phyloP scores from a whole-genome alignment of 2,113 vertebrate genomes.

The Poecile atricapillus region DNA sequence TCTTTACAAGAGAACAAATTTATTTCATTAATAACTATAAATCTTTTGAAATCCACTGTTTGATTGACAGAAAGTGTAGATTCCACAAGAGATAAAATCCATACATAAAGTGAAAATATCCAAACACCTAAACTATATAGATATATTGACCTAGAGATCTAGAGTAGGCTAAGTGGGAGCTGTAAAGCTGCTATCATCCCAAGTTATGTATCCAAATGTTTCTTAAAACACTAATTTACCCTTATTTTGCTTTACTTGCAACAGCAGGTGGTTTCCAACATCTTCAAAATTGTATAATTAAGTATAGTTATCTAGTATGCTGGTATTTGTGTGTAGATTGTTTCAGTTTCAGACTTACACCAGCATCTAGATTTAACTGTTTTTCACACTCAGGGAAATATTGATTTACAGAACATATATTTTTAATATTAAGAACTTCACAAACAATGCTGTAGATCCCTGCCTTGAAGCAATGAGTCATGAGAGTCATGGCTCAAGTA shows the following conservation, averaged over 20 bases:
- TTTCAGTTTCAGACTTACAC: background rate
- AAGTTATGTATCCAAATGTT: background rate
- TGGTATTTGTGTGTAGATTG: background rate
- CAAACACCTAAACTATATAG: background rate
- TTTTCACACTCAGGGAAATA: background rate
- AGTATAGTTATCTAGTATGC: background rate
- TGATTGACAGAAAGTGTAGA: background rate
- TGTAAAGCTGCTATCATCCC: background rate
- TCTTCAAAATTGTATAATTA: background rate
- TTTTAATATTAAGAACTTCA: conserved; percentile 24
- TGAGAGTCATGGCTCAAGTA: conserved; percentile 10
- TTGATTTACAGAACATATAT: background rate
- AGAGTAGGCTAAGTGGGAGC: background rate
- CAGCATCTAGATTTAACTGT: background rate
- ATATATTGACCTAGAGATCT: background rate
- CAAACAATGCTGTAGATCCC: background rate
- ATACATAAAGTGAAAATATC: background rate
- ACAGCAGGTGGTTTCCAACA: background rate
- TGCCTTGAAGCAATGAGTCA: conserved; percentile 42
- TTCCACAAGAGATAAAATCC: background rate
- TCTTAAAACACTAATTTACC: background rate
- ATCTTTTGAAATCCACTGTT: background rate
- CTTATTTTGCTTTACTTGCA: background rate
- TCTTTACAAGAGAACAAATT: background rate
- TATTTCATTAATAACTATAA: background rate